Evolutionary conservation across 2,797 vertebrate genomes (phyloP).

Genomic region (Artibeus jamaicensis): DNA sequence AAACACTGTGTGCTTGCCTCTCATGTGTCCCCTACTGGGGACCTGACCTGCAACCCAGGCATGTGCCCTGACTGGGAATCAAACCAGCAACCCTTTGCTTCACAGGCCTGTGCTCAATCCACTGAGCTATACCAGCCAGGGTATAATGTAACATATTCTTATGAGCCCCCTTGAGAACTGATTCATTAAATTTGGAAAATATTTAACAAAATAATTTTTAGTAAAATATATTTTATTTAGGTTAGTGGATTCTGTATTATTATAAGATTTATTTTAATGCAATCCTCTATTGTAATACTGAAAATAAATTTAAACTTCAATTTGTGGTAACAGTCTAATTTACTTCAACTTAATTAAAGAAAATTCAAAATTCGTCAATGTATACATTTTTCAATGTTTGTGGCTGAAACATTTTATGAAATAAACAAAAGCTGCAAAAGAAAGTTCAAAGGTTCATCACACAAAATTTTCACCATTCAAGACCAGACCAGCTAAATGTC

Average conservation of each 20-base stretch:
- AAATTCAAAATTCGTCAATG: constrained; percentile 16
- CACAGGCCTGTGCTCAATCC: no score
- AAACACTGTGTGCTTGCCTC: no score
- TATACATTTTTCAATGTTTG: not conserved
- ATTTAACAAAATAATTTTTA: not conserved
- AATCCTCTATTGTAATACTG: not conserved
- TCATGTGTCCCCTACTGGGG: no score
- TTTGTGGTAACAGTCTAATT: not conserved
- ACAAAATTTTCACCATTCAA: not conserved
- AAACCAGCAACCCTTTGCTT: no score
- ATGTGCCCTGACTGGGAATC: no score
- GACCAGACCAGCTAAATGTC: not conserved
- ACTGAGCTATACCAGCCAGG: no score
- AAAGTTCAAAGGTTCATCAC: not conserved
- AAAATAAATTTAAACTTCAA: not conserved
- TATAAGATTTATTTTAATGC: not conserved
- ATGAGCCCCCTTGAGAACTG: not conserved
- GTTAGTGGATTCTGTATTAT: not conserved
- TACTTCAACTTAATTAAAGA: constrained; percentile 28
- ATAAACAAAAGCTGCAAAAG: not conserved
- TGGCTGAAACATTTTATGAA: not conserved
- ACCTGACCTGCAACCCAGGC: no score
- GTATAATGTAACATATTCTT: not conserved
- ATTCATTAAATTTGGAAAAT: constrained; percentile 4
- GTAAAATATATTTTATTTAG: not conserved